Evolutionary conservation across 64 coral and sea anemone species (phyloP).

Genomic region (Pocillopora verrucosa): DNA sequence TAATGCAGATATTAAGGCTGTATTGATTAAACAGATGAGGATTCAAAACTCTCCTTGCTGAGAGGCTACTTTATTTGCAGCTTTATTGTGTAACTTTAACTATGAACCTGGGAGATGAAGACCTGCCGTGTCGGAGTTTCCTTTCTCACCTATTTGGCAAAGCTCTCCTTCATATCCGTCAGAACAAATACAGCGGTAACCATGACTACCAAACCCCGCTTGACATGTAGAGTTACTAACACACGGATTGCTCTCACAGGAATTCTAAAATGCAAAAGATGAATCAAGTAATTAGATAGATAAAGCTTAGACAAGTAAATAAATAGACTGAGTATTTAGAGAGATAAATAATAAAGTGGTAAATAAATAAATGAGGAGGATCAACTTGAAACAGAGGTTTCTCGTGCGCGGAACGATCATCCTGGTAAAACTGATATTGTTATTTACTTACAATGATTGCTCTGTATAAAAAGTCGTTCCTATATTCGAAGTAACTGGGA

Average conservation of each 20-base stretch:
- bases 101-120: not conserved
- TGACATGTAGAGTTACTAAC: not conserved
- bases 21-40: too few relatives aligned
- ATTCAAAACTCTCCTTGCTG: not conserved
- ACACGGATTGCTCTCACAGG: conserved; percentile 9
- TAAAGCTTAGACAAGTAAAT: not conserved
- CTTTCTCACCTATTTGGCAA: conserved; percentile 16
- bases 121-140: not conserved
- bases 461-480: not conserved
- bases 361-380: too few relatives aligned
- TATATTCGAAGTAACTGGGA: not conserved
- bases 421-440: not conserved
- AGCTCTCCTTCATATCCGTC: conserved; percentile 7
- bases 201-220: not conserved
- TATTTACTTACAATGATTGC: not conserved
- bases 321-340: not conserved
- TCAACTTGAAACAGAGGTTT: not conserved
- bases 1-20: too few relatives aligned
- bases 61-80: not conserved
- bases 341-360: not conserved
- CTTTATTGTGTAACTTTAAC: not conserved
- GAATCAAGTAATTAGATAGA: not conserved
- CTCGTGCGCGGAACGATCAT: not conserved
- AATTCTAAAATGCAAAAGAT: not conserved
- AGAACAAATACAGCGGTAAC: conserved; percentile 16